Evolutionary conservation across 2,113 vertebrate genomes (phyloP).

Genomic region (Myrmecobius fasciatus): DNA sequence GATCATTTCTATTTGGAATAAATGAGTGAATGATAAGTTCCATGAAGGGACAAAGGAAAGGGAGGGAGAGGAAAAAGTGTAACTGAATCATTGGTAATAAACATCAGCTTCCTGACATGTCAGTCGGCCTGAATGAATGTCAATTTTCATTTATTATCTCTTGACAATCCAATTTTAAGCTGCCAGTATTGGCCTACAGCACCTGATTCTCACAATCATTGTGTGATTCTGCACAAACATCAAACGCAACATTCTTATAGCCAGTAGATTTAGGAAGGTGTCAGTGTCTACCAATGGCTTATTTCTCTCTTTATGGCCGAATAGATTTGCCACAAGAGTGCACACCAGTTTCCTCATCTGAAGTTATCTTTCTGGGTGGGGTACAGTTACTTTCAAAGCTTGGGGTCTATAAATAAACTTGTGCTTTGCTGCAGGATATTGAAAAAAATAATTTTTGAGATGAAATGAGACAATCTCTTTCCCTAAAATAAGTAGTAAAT

Average conservation of each 20-base stretch:
- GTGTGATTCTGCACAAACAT: not conserved
- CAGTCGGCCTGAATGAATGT: not conserved
- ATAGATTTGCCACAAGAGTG: not conserved
- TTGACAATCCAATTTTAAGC: not conserved
- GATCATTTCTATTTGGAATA: slow-evolving; percentile 50
- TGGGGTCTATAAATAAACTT: too few species aligned
- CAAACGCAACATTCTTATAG: not conserved
- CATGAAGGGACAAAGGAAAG: not conserved
- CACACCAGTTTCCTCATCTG: too few species aligned
- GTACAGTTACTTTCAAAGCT: too few species aligned
- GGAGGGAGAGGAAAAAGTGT: not conserved
- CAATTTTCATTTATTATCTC: not conserved
- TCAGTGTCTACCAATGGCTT: not conserved
- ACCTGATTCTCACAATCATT: not conserved
- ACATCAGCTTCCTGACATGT: not conserved
- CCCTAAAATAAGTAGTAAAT: too few species aligned
- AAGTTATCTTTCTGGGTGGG: too few species aligned
- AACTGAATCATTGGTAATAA: not conserved
- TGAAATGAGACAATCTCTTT: too few species aligned
- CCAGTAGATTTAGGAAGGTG: too few species aligned
- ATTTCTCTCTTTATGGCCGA: not conserved
- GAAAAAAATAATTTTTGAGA: too few species aligned
- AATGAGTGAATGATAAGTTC: not conserved
- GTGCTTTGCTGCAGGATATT: too few species aligned
- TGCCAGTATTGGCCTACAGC: not conserved